Percentiles rank a stretch among this genome's conserved stretches.
Conservation (phyloP, 2,888 invertebrate species). For the Papilio gigon region DNA sequence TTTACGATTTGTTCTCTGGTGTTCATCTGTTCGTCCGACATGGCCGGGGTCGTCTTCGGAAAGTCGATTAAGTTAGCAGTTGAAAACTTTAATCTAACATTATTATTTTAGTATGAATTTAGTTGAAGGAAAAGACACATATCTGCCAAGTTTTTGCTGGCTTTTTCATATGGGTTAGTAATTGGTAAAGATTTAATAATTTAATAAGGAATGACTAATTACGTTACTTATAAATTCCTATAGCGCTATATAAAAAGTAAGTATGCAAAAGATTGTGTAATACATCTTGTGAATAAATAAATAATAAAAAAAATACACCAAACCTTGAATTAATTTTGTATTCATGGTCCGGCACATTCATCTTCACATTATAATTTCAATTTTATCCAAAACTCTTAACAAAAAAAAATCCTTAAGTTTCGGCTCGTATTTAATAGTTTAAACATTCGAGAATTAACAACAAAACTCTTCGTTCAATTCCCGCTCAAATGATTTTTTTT, state of each 20-base stretch:
- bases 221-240: not conserved
- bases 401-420: too few relatives aligned
- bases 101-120: slow-evolving; percentile 15
- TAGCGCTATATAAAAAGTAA: not conserved
- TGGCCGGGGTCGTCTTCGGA: not conserved
- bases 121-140: not conserved
- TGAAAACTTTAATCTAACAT: slow-evolving; percentile 9
- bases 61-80: not conserved
- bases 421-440: too few relatives aligned
- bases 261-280: not conserved
- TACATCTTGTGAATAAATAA: too few relatives aligned
- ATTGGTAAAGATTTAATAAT: not conserved
- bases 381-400: too few relatives aligned
- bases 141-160: not conserved
- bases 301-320: too few relatives aligned
- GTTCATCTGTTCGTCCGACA: slow-evolving; percentile 4
- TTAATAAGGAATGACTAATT: not conserved
- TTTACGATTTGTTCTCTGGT: slow-evolving; percentile 17
- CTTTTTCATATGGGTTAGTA: not conserved
- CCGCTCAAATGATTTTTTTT: not conserved
- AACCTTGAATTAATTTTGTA: too few relatives aligned
- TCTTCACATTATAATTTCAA: too few relatives aligned
- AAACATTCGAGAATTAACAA: too few relatives aligned
- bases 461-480: too few relatives aligned
- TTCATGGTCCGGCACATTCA: too few relatives aligned